Evolutionary conservation across 1,140 invertebrate genomes (phyloP).

Genomic region (Zaprionus davidi): DNA sequence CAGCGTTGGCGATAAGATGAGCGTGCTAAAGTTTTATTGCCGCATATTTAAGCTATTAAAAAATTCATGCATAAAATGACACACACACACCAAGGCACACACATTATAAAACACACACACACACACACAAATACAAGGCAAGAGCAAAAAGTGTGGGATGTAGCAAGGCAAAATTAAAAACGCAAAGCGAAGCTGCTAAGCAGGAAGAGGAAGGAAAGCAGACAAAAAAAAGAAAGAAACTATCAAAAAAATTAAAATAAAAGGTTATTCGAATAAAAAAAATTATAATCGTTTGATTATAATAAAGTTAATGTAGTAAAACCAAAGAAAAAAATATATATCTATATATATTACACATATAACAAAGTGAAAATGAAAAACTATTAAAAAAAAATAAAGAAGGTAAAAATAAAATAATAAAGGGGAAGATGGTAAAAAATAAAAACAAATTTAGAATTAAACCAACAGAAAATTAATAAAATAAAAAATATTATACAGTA

Average conservation of each 20-base stretch:
- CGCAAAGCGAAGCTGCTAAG: conserved; percentile 14
- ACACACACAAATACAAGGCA: conserved; percentile 9
- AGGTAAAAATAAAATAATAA: not conserved
- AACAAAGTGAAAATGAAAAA: not conserved
- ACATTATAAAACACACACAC: conserved; percentile 41
- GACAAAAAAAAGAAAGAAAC: not conserved
- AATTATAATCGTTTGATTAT: not conserved
- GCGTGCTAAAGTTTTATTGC: conserved; percentile 82
- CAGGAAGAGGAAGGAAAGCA: not conserved
- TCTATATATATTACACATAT: not conserved
- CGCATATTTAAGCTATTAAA: conserved; percentile 83
- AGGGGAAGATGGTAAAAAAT: not conserved
- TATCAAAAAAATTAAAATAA: not conserved
- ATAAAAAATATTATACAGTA: no score
- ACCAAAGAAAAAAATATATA: not conserved
- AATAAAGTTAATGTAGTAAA: not conserved
- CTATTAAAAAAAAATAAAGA: not conserved
- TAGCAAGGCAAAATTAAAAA: conserved; percentile 69
- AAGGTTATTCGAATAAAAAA: not conserved
- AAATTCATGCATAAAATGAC: conserved; percentile 82
- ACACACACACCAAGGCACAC: conserved; percentile 49
- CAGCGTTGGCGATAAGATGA: conserved; percentile 76
- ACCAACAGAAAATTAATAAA: not conserved
- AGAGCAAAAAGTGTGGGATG: conserved; percentile 14
- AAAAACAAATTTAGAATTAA: not conserved